phyloP scores from a whole-genome alignment of 92 coral and sea anemone species.

The Epizoanthus scotinus region DNA sequence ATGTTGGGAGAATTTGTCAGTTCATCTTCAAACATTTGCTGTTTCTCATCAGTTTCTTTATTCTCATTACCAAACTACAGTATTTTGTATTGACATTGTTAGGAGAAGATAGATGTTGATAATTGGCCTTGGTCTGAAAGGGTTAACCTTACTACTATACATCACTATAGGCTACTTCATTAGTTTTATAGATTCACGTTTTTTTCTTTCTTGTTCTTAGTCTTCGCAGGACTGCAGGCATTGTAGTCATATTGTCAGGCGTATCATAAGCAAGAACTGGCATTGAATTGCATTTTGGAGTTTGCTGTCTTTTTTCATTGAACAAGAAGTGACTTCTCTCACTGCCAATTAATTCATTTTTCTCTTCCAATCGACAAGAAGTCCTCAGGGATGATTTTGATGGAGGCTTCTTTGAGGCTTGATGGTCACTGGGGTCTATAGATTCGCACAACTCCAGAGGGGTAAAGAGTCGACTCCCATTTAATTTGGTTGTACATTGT shows the following conservation, averaged over 20 bases:
- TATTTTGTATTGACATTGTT: too few species aligned
- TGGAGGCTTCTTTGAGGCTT: neutral
- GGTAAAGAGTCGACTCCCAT: conserved; percentile 25
- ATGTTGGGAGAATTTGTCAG: too few species aligned
- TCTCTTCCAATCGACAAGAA: conserved; percentile 27
- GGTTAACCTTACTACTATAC: too few species aligned
- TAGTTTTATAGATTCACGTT: neutral
- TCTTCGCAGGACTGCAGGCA: conserved; percentile 53
- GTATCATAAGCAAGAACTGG: conserved; percentile 65
- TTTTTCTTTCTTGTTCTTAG: conserved; percentile 36
- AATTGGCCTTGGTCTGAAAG: too few species aligned
- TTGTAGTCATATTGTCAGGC: conserved; percentile 43
- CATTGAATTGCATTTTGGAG: conserved; percentile 24
- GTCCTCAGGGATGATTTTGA: conserved; percentile 3
- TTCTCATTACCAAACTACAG: too few species aligned
- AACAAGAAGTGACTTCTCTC: conserved; percentile 51
- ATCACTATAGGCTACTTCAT: neutral
- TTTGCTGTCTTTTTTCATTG: conserved; percentile 13
- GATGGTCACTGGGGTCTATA: conserved; percentile 8
- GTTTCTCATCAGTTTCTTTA: too few species aligned
- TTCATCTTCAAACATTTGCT: too few species aligned
- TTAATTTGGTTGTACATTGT: neutral
- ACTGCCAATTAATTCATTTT: conserved; percentile 13
- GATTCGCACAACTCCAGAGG: conserved; percentile 49
- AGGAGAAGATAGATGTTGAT: too few species aligned